A percentile compares a stretch with the other conserved stretches of the same genome.
Conservation (phyloP, 2,113 vertebrate genomes). For the Chionomys nivalis region DNA sequence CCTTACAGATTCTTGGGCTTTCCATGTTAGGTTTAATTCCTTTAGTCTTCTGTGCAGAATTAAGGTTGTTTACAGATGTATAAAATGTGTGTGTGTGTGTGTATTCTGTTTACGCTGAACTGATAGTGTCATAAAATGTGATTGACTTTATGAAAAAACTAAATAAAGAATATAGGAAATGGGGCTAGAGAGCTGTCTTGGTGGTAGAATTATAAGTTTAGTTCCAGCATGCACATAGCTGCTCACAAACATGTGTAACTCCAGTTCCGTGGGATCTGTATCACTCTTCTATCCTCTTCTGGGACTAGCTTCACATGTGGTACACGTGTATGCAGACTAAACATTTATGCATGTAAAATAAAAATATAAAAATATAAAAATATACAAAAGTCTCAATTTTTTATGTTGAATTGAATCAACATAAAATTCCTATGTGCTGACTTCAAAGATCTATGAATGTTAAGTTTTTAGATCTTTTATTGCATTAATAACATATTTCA, state of each 20-base stretch:
- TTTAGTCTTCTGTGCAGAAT: background rate
- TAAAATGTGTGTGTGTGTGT: background rate
- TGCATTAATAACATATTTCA: background rate
- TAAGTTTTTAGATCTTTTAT: constrained; percentile 6
- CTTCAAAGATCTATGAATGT: background rate
- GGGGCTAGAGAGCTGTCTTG: background rate
- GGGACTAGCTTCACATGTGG: background rate
- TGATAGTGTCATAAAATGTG: constrained; percentile 21
- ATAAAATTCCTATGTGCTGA: background rate
- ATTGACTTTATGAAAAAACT: background rate
- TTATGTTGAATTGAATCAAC: constrained; percentile 2
- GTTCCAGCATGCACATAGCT: too few relatives aligned
- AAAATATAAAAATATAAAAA: background rate
- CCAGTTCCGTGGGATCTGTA: background rate
- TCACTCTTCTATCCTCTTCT: background rate
- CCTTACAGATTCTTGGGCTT: background rate
- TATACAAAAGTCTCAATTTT: background rate
- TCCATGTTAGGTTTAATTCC: background rate
- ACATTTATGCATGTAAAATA: background rate
- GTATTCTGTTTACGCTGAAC: background rate
- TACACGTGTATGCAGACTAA: background rate
- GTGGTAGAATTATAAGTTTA: background rate
- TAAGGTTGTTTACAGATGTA: background rate
- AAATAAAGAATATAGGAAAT: constrained; percentile 18
- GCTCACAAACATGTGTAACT: background rate